Evolutionary conservation across 2,888 invertebrate genomes (phyloP), one percentile per base, ranked within the genome.

Genomic region (Meiosimyza platycephala): DNA sequence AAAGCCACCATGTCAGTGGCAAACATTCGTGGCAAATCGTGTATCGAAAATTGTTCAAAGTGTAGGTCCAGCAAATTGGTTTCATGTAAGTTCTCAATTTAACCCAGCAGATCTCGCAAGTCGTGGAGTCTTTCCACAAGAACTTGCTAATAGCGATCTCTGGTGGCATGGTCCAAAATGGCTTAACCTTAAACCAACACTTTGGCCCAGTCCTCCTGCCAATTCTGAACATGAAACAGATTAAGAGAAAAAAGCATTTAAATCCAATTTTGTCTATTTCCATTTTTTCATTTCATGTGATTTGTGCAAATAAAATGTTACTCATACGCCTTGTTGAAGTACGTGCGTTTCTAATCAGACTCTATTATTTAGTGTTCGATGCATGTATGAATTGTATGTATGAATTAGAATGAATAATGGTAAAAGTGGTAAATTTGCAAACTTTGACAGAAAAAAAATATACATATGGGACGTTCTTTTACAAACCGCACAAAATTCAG

Each of bases 1-100:
- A 6, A 52, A 48, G 12, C 57, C 57, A 16, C 69, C n/a, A 22
- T 28, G 47, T 40, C 55, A n/a, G 1, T 70, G 50, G 55, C 69
- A 64, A 60, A 64, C 64, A 1, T 71, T 71, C 22, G n/a, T 64
- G 3, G 73, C 51, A 0, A 69, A 73, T 50, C 50, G 71, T 6
- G 57, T 60, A 12, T 65, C 74, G 9, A 48, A 63, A 51, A 68
- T 71, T 50, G 47, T 40, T 57, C 62, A 50, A 13, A 7, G 22
- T 18, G 13, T 69, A 5, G 50, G 50, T 5, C 13, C 16, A 9
- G 6, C 2, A 50, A 22, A 22, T 22, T 22, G 22, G 22, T 22
- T 22, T 22, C 22, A 22, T 22, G 2, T 22, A 22, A 22, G 57
- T 40, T 47, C 47, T 2, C 16, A 57, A 16, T 6, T 6, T 7